Conservation (phyloP, 2,797 vertebrate species). For the Bovichtus diacanthus region DNA sequence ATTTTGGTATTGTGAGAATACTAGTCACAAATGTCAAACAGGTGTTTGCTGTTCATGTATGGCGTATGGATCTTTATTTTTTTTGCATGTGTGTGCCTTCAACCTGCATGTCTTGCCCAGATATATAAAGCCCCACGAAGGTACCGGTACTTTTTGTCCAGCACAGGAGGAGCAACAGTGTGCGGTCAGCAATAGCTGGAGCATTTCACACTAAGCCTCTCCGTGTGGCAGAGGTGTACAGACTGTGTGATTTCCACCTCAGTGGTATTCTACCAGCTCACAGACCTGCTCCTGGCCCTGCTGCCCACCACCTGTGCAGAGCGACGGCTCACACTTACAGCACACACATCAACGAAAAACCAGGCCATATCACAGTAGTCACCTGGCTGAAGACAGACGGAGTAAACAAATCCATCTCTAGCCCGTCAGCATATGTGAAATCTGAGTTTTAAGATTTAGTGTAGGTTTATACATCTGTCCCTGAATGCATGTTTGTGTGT, state of each 20-base stretch:
- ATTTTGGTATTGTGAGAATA: too few species aligned
- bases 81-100: not conserved
- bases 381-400: slow-evolving; percentile 44
- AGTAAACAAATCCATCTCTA: slow-evolving; percentile 56
- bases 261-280: slow-evolving; percentile 68
- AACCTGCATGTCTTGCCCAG: not conserved
- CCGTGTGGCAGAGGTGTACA: slow-evolving; percentile 56
- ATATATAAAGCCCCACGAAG: slow-evolving; percentile 25
- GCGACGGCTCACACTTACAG: slow-evolving; percentile 18
- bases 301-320: slow-evolving; percentile 73
- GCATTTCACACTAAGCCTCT: slow-evolving; percentile 63
- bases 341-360: slow-evolving; percentile 51
- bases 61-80: not conserved
- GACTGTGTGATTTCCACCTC: slow-evolving; percentile 74
- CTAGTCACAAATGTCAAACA: not conserved
- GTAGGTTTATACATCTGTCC: not conserved
- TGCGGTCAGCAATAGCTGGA: slow-evolving; percentile 54
- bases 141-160: slow-evolving; percentile 34
- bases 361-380: slow-evolving; percentile 71
- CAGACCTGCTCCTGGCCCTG: slow-evolving; percentile 66
- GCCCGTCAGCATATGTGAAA: slow-evolving; percentile 29
- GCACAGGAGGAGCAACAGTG: slow-evolving; percentile 50
- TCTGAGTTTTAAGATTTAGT: not conserved
- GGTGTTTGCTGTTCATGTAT: not conserved
- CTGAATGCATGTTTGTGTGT: not conserved